Evolutionary conservation across 2,888 invertebrate species (phyloP).

Genomic region (Trichacis sp.): DNA sequence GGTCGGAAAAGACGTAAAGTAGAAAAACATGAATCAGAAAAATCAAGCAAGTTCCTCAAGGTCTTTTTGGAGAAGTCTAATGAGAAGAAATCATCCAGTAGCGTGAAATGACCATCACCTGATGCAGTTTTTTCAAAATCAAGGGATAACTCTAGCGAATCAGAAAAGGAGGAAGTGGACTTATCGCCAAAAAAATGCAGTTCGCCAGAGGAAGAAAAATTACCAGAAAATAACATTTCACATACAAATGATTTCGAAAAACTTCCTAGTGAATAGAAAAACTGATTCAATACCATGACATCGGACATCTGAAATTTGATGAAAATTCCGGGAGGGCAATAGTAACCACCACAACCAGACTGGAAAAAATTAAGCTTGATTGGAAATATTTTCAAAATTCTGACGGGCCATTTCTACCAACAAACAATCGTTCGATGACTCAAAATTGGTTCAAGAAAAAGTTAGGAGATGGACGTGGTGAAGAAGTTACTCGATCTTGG

Average conservation of each 20-base stretch:
- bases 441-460: slow-evolving; percentile 15
- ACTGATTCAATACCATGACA: not conserved
- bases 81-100: not conserved
- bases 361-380: slow-evolving; percentile 7
- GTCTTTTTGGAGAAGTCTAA: not conserved
- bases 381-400: not conserved
- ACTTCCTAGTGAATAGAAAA: not conserved
- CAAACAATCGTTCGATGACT: slow-evolving; percentile 19
- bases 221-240: too few relatives aligned
- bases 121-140: too few relatives aligned
- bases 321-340: not conserved
- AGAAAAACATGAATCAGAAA: not conserved
- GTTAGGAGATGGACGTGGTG: slow-evolving; percentile 7
- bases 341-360: not conserved
- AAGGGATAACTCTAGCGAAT: slow-evolving; percentile 2
- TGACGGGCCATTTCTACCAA: slow-evolving; percentile 15
- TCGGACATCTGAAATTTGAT: not conserved
- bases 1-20: not conserved
- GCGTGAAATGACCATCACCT: too few relatives aligned
- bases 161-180: too few relatives aligned
- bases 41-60: slow-evolving; percentile 1
- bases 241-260: too few relatives aligned
- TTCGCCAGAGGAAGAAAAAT: too few relatives aligned
- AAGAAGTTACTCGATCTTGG: slow-evolving; percentile 10
- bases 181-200: too few relatives aligned